Evolutionary conservation across 2,888 invertebrate species (phyloP).

Genomic region (Caenorhabditis virilis): DNA sequence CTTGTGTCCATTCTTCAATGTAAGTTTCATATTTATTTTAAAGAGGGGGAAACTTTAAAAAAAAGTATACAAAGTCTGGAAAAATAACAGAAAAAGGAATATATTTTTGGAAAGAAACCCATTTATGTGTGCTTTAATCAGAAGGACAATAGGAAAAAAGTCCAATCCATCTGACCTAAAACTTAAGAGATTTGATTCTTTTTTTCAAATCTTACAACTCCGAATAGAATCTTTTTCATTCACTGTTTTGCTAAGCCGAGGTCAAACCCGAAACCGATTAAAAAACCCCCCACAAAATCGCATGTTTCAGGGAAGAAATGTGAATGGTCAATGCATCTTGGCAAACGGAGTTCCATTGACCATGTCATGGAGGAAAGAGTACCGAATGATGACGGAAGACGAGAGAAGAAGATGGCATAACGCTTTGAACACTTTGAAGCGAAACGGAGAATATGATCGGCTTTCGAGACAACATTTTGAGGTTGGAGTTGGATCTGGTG

Average conservation of each 20-base stretch:
- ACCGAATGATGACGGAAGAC: constrained; percentile 67
- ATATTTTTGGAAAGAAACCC: neutral
- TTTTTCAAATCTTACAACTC: too few relatives aligned
- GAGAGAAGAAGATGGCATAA: constrained; percentile 65
- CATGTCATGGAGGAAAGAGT: constrained; percentile 66
- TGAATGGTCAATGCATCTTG: constrained; percentile 62
- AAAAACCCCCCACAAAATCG: too few relatives aligned
- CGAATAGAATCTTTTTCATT: too few relatives aligned
- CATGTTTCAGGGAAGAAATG: constrained; percentile 55
- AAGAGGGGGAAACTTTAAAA: neutral
- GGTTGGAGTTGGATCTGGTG: constrained; percentile 61
- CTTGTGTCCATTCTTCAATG: constrained; percentile 66
- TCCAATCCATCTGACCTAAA: too few relatives aligned
- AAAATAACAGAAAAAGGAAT: constrained; percentile 1
- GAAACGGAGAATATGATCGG: constrained; percentile 65
- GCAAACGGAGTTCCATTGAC: constrained; percentile 56
- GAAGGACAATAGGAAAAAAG: too few relatives aligned
- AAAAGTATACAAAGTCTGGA: neutral
- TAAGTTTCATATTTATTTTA: constrained; percentile 19
- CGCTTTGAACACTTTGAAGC: constrained; percentile 63
- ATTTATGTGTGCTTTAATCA: too few relatives aligned
- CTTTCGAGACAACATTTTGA: constrained; percentile 58
- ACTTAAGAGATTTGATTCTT: too few relatives aligned
- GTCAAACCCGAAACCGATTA: too few relatives aligned
- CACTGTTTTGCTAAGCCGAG: too few relatives aligned